Evolutionary conservation across 2,797 vertebrate species (phyloP).

Genomic region (Oreortyx pictus): DNA sequence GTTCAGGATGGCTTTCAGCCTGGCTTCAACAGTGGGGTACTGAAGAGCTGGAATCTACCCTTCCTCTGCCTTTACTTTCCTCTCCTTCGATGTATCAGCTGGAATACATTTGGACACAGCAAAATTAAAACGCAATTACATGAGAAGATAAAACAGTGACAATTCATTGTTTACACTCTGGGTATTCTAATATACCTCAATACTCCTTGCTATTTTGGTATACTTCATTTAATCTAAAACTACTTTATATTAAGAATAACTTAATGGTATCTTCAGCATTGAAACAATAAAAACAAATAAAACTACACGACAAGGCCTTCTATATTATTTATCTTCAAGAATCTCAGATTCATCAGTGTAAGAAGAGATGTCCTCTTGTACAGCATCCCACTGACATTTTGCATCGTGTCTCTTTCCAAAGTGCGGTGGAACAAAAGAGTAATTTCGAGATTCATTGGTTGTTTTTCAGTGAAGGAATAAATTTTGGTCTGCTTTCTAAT

Average conservation of each 20-base stretch:
- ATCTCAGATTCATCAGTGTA: background rate
- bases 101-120: background rate
- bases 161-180: background rate
- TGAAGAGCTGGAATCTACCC: background rate
- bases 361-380: background rate
- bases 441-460: background rate
- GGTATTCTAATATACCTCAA: background rate
- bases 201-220: background rate
- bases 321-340: background rate
- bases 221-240: background rate
- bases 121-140: background rate
- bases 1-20: background rate
- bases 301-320: background rate
- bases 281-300: background rate
- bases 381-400: accelerated
- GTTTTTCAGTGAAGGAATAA: background rate
- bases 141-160: background rate
- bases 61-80: accelerated
- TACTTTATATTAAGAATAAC: background rate
- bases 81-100: background rate
- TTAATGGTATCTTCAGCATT: background rate
- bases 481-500: background rate
- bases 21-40: background rate
- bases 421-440: background rate
- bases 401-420: background rate